Conservation (phyloP, 1,140 invertebrate genomes). For the Gonatopus flavifemur region DNA sequence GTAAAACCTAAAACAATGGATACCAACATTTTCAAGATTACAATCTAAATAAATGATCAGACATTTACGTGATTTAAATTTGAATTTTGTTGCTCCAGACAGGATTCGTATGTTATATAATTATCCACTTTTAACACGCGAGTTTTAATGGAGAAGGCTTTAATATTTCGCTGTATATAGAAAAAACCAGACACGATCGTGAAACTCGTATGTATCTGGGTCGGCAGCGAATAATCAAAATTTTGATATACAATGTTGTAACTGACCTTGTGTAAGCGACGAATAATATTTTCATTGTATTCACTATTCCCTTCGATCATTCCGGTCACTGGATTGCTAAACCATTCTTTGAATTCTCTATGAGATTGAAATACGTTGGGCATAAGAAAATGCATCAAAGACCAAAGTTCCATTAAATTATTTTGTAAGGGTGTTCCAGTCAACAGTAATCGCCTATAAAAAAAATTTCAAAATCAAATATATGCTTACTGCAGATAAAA, state of each 20-base stretch:
- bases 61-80: not conserved
- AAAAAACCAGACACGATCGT: conserved; percentile 25
- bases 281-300: conserved; percentile 92
- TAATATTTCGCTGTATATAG: conserved; percentile 38
- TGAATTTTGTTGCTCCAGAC: conserved; percentile 43
- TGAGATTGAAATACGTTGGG: conserved; percentile 98
- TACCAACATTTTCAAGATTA: not conserved
- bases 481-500: too few species aligned
- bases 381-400: conserved; percentile 99
- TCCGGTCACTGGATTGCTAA: conserved; percentile 95
- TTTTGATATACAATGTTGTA: conserved; percentile 2
- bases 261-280: conserved; percentile 90
- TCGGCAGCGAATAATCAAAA: conserved; percentile 38
- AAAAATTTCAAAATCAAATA: conserved; percentile 18
- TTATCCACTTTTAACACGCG: conserved; percentile 37
- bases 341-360: conserved; percentile 98
- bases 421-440: conserved; percentile 99
- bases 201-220: conserved; percentile 19
- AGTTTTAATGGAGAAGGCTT: conserved; percentile 47
- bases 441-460: conserved; percentile 80
- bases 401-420: conserved; percentile 99
- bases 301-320: conserved; percentile 98
- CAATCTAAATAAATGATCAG: too few species aligned
- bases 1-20: conserved; percentile 74
- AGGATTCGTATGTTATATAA: conserved; percentile 45